phyloP scores from a whole-genome alignment of 2,888 invertebrate genomes.

The Pandemis corylana region DNA sequence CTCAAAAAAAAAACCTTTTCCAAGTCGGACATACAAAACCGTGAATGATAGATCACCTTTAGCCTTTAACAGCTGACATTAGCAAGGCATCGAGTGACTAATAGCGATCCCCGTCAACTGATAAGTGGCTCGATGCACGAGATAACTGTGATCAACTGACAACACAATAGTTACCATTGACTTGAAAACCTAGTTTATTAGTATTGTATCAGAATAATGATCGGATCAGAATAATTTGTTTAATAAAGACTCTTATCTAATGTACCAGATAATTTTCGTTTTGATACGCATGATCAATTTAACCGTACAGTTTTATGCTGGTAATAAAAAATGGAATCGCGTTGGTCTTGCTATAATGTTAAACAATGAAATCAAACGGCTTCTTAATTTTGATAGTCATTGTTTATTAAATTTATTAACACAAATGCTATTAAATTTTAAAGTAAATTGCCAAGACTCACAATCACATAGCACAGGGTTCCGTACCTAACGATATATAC shows the following conservation, averaged over 20 bases:
- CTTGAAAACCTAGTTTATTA: constrained; percentile 26
- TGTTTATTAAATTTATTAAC: not conserved
- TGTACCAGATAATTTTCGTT: not conserved
- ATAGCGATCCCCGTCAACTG: constrained; percentile 21
- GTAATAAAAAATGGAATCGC: not conserved
- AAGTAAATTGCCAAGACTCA: too few species aligned
- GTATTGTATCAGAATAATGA: constrained; percentile 9
- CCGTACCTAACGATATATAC: not conserved
- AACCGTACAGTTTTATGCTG: not conserved
- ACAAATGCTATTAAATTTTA: too few species aligned
- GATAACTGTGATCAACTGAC: constrained; percentile 25
- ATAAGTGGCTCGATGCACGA: constrained; percentile 26
- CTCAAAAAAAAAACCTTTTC: not conserved
- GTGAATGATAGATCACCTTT: not conserved
- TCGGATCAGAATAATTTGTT: not conserved
- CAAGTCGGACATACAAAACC: not conserved
- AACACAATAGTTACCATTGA: constrained; percentile 24
- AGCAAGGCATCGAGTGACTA: constrained; percentile 18
- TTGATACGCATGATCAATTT: not conserved
- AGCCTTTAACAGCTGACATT: constrained; percentile 22
- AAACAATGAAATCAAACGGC: not conserved
- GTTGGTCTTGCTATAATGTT: not conserved
- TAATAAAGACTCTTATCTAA: constrained; percentile 1
- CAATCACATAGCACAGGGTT: too few species aligned
- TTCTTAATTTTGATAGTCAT: not conserved